Conservation (phyloP, 2,113 vertebrate species). For the Macrotis lagotis region DNA sequence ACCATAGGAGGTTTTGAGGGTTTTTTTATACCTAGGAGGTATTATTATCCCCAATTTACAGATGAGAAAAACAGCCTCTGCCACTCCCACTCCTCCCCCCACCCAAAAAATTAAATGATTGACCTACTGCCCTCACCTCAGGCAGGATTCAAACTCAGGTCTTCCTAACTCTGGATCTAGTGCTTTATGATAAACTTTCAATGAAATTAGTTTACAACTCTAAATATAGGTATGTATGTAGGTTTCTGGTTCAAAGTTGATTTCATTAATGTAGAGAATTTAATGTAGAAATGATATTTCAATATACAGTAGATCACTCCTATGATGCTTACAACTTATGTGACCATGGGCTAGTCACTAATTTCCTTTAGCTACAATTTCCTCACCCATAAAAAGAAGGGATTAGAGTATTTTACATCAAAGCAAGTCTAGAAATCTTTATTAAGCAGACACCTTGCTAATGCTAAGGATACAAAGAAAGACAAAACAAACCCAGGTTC, state of each 20-base stretch:
- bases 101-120: too few relatives aligned
- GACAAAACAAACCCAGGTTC: too few relatives aligned
- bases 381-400: slow-evolving; percentile 10
- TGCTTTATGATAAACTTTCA: background rate
- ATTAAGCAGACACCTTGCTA: background rate
- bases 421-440: too few relatives aligned
- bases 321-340: background rate
- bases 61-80: background rate
- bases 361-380: background rate
- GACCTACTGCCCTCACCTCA: background rate
- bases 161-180: background rate
- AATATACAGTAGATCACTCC: background rate
- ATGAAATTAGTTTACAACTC: background rate
- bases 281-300: background rate
- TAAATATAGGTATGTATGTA: background rate
- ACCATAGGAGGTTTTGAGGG: background rate
- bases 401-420: too few relatives aligned
- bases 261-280: background rate
- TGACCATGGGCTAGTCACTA: background rate
- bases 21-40: background rate
- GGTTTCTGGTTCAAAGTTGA: background rate
- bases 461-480: background rate
- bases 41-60: background rate
- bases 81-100: too few relatives aligned
- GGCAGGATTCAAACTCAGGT: background rate